Percentiles rank a stretch among this genome's conserved stretches.
phyloP scores from a whole-genome alignment of 2,888 invertebrate species.

The Selenia dentaria region DNA sequence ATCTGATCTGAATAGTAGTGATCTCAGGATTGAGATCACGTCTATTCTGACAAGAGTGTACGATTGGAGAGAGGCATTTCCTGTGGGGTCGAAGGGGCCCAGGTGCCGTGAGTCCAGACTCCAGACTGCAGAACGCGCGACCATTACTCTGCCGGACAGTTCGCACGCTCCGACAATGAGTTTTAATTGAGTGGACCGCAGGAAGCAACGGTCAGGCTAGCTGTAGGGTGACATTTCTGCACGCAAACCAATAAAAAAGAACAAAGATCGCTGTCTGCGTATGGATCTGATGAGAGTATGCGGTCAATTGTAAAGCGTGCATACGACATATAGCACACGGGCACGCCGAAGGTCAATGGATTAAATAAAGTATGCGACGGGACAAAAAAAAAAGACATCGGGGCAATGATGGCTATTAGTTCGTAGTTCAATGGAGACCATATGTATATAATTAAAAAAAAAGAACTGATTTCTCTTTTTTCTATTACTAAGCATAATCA shows the following conservation, averaged over 20 bases:
- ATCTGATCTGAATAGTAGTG: too few species aligned
- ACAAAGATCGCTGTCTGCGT: not conserved
- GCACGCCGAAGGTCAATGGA: too few species aligned
- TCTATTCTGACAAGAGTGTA: too few species aligned
- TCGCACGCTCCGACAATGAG: conserved; percentile 81
- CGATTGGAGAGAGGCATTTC: too few species aligned
- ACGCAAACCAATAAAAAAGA: conserved; percentile 17
- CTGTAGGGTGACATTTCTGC: conserved; percentile 65
- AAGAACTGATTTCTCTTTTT: too few species aligned
- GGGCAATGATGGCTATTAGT: too few species aligned
- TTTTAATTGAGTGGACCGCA: conserved; percentile 78
- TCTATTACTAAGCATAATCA: too few species aligned
- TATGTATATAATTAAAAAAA: too few species aligned
- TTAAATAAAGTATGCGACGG: too few species aligned
- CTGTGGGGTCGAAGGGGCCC: conserved; percentile 56
- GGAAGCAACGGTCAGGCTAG: conserved; percentile 66
- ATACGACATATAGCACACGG: not conserved
- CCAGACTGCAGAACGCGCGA: conserved; percentile 16
- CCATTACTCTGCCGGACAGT: conserved; percentile 48
- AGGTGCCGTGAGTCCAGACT: conserved; percentile 13
- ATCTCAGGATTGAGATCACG: too few species aligned
- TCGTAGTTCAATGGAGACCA: too few species aligned
- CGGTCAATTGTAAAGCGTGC: not conserved
- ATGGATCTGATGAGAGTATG: not conserved
- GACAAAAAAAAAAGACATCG: too few species aligned